Evolutionary conservation across 2,888 invertebrate species (phyloP).

Genomic region (Diogma glabrata): DNA sequence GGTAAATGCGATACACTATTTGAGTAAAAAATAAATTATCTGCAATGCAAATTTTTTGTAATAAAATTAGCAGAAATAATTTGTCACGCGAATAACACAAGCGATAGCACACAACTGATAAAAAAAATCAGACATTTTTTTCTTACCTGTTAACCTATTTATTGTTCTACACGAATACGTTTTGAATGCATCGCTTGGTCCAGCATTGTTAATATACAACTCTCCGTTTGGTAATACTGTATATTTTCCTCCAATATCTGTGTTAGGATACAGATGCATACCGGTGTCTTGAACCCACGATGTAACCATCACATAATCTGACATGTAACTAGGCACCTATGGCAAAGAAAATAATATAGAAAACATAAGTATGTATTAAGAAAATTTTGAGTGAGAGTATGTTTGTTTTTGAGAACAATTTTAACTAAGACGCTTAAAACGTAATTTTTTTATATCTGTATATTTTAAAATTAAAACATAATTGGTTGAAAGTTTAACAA

Average conservation of each 20-base stretch:
- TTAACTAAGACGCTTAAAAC: not conserved
- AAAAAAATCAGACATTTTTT: too few relatives aligned
- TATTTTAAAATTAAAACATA: too few relatives aligned
- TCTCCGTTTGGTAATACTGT: slow-evolving; percentile 71
- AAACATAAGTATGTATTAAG: not conserved
- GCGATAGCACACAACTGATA: too few relatives aligned
- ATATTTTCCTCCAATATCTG: slow-evolving; percentile 64
- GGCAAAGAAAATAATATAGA: slow-evolving; percentile 10
- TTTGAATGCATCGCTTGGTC: slow-evolving; percentile 64
- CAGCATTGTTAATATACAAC: slow-evolving; percentile 69
- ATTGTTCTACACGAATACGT: slow-evolving; percentile 72
- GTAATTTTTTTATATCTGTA: too few relatives aligned
- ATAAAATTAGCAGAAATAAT: too few relatives aligned
- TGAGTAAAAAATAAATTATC: too few relatives aligned
- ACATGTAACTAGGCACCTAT: slow-evolving; percentile 70
- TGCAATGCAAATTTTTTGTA: too few relatives aligned
- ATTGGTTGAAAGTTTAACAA: too few relatives aligned
- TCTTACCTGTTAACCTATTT: slow-evolving; percentile 58
- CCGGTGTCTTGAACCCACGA: slow-evolving; percentile 81
- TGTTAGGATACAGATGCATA: slow-evolving; percentile 66
- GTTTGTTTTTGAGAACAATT: not conserved
- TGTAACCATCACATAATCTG: slow-evolving; percentile 76
- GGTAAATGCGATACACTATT: too few relatives aligned
- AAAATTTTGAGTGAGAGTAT: not conserved
- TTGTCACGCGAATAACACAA: too few relatives aligned